These are phyloP conservation scores for Nannoperca obscura DNA, from an alignment of 2,797 vertebrate species.

Conservation along the genomic window DNA sequence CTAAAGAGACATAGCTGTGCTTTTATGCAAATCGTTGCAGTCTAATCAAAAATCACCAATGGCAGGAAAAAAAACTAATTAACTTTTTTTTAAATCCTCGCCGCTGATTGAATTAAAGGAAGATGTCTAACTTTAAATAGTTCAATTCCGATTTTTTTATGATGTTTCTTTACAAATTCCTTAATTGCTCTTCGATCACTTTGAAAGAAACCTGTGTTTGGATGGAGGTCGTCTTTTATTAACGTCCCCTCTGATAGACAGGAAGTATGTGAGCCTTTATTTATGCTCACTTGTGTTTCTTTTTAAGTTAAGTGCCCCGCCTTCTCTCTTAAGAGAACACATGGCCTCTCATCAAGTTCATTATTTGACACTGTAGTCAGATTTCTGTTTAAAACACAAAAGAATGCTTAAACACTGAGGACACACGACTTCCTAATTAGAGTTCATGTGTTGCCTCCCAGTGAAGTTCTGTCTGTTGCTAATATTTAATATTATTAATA, in stretches of 20 bases:
- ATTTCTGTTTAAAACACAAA: conserved; percentile 11
- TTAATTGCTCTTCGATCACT: conserved; percentile 68
- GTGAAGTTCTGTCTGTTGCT: neutral
- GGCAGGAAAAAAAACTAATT: conserved; percentile 60
- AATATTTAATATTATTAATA: too few relatives aligned
- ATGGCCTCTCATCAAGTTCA: conserved; percentile 6
- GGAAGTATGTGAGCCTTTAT: conserved; percentile 22
- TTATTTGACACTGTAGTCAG: conserved; percentile 18
- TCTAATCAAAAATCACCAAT: conserved; percentile 67
- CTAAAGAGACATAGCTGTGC: conserved; percentile 60
- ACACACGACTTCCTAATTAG: neutral
- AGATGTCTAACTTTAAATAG: conserved; percentile 67
- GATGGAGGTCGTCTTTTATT: conserved; percentile 66
- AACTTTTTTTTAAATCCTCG: conserved; percentile 52
- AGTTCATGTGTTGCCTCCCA: neutral
- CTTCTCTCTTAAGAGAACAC: conserved; percentile 23
- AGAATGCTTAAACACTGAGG: neutral
- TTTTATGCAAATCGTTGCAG: conserved; percentile 61
- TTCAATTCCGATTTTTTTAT: conserved; percentile 51
- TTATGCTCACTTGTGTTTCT: conserved; percentile 30
- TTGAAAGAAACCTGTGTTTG: conserved; percentile 52
- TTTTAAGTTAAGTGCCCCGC: neutral
- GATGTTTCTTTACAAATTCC: conserved; percentile 65
- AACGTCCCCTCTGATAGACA: conserved; percentile 29
- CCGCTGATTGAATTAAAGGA: conserved; percentile 63